A percentile compares a stretch with the other conserved stretches of the same genome.
These are phyloP conservation scores for Sphaeramia orbicularis DNA, from an alignment of 2,797 vertebrate genomes.

Conservation along the genomic window DNA sequence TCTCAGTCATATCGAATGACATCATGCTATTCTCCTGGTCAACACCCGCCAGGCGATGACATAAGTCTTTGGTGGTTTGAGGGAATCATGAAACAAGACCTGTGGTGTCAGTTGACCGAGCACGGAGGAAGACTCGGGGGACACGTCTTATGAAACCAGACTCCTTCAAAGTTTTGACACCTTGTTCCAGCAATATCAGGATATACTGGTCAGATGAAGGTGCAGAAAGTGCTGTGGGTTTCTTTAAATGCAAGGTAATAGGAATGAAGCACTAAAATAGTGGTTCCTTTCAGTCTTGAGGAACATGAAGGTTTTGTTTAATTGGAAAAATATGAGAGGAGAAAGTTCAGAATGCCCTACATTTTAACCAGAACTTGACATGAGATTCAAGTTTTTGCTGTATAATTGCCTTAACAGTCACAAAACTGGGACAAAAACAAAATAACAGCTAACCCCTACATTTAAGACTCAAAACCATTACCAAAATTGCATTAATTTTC, in stretches of 20 bases:
- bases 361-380: no score
- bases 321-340: no score
- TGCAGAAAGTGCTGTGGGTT: neutral
- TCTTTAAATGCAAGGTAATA: neutral
- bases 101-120: constrained; percentile 53
- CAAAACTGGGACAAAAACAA: neutral
- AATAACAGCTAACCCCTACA: constrained; percentile 11
- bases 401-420: constrained; percentile 14
- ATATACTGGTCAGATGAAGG: constrained; percentile 1
- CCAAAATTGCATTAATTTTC: neutral
- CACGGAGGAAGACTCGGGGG: constrained; percentile 32
- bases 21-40: constrained; percentile 56
- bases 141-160: constrained; percentile 47
- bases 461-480: constrained; percentile 15
- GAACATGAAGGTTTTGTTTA: no score
- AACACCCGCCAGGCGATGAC: constrained; percentile 61
- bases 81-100: constrained; percentile 55
- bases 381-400: no score
- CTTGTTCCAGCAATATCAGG: constrained; percentile 4
- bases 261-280: neutral
- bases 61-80: constrained; percentile 31
- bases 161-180: constrained; percentile 22
- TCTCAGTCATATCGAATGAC: constrained; percentile 58
- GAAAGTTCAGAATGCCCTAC: no score
- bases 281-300: no score